Evolutionary conservation across 2,888 invertebrate genomes (phyloP), one percentile per base, ranked within the genome.

Genomic region (Drosophila antonietae): DNA sequence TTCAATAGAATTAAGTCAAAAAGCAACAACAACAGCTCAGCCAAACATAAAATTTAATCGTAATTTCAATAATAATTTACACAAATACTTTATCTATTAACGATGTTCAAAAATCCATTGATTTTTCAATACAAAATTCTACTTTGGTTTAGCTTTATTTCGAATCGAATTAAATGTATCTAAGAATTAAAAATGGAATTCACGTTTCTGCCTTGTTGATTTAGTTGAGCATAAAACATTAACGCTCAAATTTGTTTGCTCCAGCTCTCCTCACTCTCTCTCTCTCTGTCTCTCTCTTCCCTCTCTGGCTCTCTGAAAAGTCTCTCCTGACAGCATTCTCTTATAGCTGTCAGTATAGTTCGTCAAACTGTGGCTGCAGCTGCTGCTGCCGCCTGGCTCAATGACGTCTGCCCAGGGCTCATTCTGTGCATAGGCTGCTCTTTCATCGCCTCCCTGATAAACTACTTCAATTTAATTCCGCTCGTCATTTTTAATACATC

Each of bases 391-490:
- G 57, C 18, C 12, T 52, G 55, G 43, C 55, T 61, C 39, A 44
- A 15, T 39, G 31, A 35, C 49, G 37, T 46, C 58, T 20, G 14
- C 14, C 33, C 15, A 10, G 23, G 53, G 12, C 35, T 44, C 43
- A 52, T 35, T 56, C 61, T 43, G 46, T 44, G 15, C 64, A 70
- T 67, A 68, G 68, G 69, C 63, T 51, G 49, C 46, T 14, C 39
- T 18, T 43, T 47, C 28, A 46, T 62, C 33, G 39, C 9, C 18
- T 47, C 35, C 51, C 52, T 61, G 62, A 68, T 64, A 75, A 68
- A 65, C 64, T 70, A 63, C 65, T 73, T 63, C 53, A 71, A 65
- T 74, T 71, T 73, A 86, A 80, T 71, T 66, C 49, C 52, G 39
- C 49, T 64, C 39, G 52, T 69, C 44, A 51, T 60, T 66, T 80